Evolutionary conservation across 1,140 invertebrate genomes (phyloP), one percentile per base, ranked within the genome.

Genomic region (Telenomus remus): DNA sequence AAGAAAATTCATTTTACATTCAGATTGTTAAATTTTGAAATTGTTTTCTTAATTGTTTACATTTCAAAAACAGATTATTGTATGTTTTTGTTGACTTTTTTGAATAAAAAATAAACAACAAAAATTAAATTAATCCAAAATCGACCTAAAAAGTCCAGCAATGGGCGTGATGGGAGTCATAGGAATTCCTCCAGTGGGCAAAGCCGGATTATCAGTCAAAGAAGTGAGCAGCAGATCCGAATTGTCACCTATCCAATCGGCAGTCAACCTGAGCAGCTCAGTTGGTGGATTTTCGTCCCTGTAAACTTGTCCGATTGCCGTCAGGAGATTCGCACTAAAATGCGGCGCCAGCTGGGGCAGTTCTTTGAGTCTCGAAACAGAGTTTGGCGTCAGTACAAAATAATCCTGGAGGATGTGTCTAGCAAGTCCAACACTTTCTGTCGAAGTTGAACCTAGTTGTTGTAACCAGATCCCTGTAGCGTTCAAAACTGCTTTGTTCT

Each of bases 391-490:
- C 51, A 94, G 88, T 39, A 92, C 90, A 78, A 95, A 94, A 80
- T 95, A 95, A 82, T 96, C 94, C 61, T 92, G 90, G n/a, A 95
- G 91, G 35, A 96, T 86, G 68, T 92, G 92, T 69, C 92, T 91
- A 0, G 93, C 94, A 5, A 95, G 87, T 81, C 92, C 91, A 4
- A 94, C 87, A 47, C 92, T 93, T 27, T 92, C 90, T 0, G 86
- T 15, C 0, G 93, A 94, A n/a, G 93, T 94, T 54, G 93, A 94
- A 8, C 94, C 92, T 59, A 94, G 89, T 81, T 95, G 94, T 84
- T 95, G 94, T 85, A 95, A 91, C 92, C 94, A 94, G n/a, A 94
- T 93, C 63, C 94, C 94, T 14, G 94, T 91, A 0, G 93, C 93
- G 53, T 92, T 90, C 11, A 96, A 83, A 1, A 95, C 91, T 14